Base-by-base conservation (phyloP, 2,888 invertebrate genomes). In the Tipula unca region DNA sequence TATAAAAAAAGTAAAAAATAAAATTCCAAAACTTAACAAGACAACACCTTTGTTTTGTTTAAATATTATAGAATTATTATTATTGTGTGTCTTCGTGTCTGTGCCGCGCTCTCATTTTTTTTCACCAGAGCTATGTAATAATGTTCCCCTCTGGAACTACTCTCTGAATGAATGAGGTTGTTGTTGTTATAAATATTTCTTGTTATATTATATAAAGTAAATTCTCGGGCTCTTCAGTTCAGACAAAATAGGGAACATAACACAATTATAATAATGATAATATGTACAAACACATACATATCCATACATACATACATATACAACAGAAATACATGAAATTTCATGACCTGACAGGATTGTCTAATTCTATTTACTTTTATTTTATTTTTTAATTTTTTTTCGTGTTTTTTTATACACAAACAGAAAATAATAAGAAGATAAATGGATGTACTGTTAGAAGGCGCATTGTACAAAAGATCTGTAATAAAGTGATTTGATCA, bases 31-130 rank as follows among this genome's bases (percentile, higher is more conserved):
- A 69, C 69, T 69, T 69, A 69, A 69, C 69, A 69, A 69, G 69
- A 69, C 69, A 69, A 69, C 69, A 69, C 69, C 69, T 69, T 69
- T 69, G 69, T 20, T 69, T 69, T 69, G 69, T 69, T 69, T 69
- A 25, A 69, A 69, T 69, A 69, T 69, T 69, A 69, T 25, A 69
- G 69, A 69, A 69, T 69, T 69, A 25, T 48, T 69, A 69, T 48
- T 69, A 25, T 69, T 69, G 2, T 69, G 10, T 69, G 5, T 20
- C 8, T 20, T 25, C 1, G 25, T 10, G 13, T 69, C 10, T 69
- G 25, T 69, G 25, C 25, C 25, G 10, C 69, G 69, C 69, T 69
- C 69, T 69, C 69, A n/a, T n/a, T n/a, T n/a, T 69, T 69, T 25
- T 69, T 25, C 69, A 20, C 25, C 69, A 69, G 69, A n/a, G n/a